Base-by-base conservation (phyloP, 2,113 vertebrate species). In the Geococcyx californianus region DNA sequence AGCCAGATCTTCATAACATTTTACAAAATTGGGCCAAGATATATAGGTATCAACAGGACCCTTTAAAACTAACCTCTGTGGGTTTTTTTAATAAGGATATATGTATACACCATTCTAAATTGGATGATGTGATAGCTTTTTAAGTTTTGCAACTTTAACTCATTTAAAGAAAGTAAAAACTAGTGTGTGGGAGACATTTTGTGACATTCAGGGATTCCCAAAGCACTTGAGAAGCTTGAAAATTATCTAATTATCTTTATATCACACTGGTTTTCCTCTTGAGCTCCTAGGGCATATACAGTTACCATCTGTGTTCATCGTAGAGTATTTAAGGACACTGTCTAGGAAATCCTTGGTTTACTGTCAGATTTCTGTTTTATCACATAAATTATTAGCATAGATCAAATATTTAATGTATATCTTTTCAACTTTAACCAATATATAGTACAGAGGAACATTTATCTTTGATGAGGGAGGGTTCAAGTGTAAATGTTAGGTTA, bases 171-270 rank as follows among this genome's bases (percentile, higher is more conserved):
- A 91, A 63, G 8, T 31, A 64, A 63, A 87, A 93, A 58, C 9
- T 25, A 55, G 16, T 28, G 24, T 63, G 33, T 60, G 24, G 28
- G 36, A 68, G 62, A 33, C 18, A 85, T 78, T 75, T 79, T 18
- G 55, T 91, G 44, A 56, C 24, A 38, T 34, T 29, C 0, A 83
- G 29, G 26, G 24, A 44, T 74, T 86, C 14, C n/a, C 33, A 70
- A 84, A 90, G 38, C 52, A 64, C 59, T 84, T 33, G 8, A 69
- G 60, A 87, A 84, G 44, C 31, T 90, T 95, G 24, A 60, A 95
- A 95, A 93, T 72, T 66, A 91, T 90, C 72, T 67, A 42, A 75
- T 93, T 88, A 76, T 90, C 28, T 21, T 85, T 52, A 3, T 84
- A 74, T 84, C 59, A 34, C 52, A 67, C 28, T 78, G 40, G 4